Conservation (phyloP, 2,888 invertebrate species). For the Polydrusus tereticollis region DNA sequence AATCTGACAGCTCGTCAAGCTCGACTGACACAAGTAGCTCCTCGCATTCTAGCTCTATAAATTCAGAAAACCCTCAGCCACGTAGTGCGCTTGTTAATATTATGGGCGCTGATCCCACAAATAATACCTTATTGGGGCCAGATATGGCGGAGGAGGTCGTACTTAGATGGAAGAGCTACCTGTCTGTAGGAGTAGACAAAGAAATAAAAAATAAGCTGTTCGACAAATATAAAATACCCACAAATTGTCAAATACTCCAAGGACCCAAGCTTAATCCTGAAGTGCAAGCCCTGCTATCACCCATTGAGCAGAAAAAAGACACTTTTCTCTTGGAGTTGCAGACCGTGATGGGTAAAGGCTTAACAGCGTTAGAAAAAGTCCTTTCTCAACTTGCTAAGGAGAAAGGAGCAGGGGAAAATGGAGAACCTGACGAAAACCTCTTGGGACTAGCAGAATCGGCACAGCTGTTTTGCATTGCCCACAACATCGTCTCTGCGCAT, state of each 20-base stretch:
- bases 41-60: no score
- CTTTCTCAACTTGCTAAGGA: neutral
- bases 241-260: neutral
- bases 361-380: neutral
- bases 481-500: neutral
- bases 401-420: neutral
- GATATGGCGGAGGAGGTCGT: no score
- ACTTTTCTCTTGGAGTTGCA: conserved; percentile 12
- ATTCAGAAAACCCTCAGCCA: no score
- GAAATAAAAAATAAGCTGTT: neutral
- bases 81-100: no score
- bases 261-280: conserved; percentile 9
- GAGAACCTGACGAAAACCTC: neutral
- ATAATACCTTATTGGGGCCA: no score
- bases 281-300: conserved; percentile 4
- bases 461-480: conserved; percentile 4
- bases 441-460: neutral
- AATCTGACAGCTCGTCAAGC: no score
- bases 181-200: conserved; percentile 9
- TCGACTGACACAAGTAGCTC: no score
- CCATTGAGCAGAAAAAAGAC: conserved; percentile 10
- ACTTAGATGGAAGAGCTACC: conserved; percentile 19
- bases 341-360: neutral
- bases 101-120: no score
- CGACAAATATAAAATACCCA: conserved; percentile 1